Evolutionary conservation across 2,113 vertebrate species (phyloP).

Genomic region (Varanus komodoensis): DNA sequence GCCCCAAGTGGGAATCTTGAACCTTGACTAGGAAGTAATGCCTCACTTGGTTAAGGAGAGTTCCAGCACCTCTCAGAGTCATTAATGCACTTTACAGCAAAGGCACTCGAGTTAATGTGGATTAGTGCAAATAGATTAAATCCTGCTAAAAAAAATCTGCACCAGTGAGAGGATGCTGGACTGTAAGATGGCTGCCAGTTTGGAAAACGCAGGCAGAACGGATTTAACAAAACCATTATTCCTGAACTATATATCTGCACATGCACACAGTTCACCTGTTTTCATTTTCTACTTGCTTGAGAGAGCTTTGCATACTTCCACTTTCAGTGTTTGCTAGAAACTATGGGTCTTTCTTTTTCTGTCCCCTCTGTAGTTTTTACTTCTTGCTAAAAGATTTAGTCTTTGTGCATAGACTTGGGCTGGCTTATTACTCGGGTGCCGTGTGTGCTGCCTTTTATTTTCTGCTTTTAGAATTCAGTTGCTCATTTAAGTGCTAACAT

Average conservation of each 20-base stretch:
- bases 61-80: no score
- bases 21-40: neutral
- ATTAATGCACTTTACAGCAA: no score
- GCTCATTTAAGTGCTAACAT: neutral
- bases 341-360: neutral
- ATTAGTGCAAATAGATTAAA: no score
- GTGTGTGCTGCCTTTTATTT: neutral
- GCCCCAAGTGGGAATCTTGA: neutral
- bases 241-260: neutral
- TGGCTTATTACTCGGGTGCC: neutral
- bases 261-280: neutral
- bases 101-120: no score
- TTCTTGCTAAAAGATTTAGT: slow-evolving; percentile 60
- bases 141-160: no score
- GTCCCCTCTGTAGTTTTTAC: neutral
- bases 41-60: neutral
- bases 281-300: neutral
- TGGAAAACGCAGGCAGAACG: neutral
- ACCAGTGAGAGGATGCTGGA: no score
- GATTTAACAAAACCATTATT: no score
- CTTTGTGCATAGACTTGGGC: slow-evolving; percentile 14
- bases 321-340: neutral
- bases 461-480: neutral
- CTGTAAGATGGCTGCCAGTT: no score
- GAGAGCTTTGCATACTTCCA: neutral